Base-by-base conservation (phyloP, 2,113 vertebrate species). In the Orientallactaga bullata region DNA sequence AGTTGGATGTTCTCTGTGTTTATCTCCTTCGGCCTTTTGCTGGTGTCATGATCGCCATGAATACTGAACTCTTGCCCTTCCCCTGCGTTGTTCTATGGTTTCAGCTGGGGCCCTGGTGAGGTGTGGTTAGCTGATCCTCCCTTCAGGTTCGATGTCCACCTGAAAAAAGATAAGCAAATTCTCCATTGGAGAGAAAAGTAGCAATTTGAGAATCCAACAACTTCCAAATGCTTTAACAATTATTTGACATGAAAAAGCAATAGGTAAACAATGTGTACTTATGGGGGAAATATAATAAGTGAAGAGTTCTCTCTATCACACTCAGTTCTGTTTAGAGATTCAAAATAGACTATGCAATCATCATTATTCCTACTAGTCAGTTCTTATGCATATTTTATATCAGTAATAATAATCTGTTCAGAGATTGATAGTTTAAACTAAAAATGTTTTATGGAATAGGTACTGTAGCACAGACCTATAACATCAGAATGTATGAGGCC, bases 211-310 rank as follows among this genome's bases (percentile, higher is more conserved):
- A 78, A 69, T 74, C 17, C 18, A 69, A 21, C 2, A 2, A 77
- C 26, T 94, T 82, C 13, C 7, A 89, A 85, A 32, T 82, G 3
- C 88, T 85, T 30, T 73, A 82, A 37, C 15, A 88, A 95, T 66
- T 66, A 69, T 32, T 82, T 13, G 39, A 6, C 2, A 76, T 7
- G 18, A 84, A 91, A 78, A 47, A 72, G 20, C 11, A 83, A 83
- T 55, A 76, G 16, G 32, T 60, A 55, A 83, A 37, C 37, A 32
- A 5, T 35, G 24, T 58, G 18, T 26, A 10, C 28, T 30, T 13
- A 51, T 37, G 58, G 26, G 30, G 32, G 2, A 69, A 90, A 81
- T 32, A 65, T 0, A 55, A 17, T 68, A 47, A 90, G 18, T 5
- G 85, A 23, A 68, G 5, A 11, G 55, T 20, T 89, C 23, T 68